Evolutionary conservation across 2,888 invertebrate species (phyloP), one percentile per base, ranked within the genome.

Genomic region (Erebia aethiops): DNA sequence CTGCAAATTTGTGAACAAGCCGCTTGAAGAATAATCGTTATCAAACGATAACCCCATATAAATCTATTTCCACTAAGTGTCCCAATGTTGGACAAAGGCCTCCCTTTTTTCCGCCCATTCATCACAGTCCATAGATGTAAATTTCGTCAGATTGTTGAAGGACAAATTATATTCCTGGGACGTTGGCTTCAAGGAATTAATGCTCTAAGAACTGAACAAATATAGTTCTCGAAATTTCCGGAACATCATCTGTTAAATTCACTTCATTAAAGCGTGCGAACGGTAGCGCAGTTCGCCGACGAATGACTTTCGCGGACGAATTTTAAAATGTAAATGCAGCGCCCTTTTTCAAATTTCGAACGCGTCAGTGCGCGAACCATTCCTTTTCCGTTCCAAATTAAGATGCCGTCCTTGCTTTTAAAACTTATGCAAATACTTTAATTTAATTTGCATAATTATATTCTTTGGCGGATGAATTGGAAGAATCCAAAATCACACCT

Each of bases 271-370:
- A 49, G 49, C 21, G 49, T 62, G 62, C 62, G 13, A 14, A 21
- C 62, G 21, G 46, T 62, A 21, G 62, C 62, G 21, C 7, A 21
- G 62, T 21, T 46, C 7, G 14, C 62, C 21, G 14, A 13, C 62
- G 49, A 62, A 49, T 62, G 61, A 63, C 26, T 52, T 52, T 35
- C 52, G 10, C 35, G 5, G 35, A 11, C 35, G 51, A 52, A 64
- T 64, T 54, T 64, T 41, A 54, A 64, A 64, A 51, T 63, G 41
- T 52, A 64, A 62, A 62, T 62, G 62, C 41, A 54, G 35, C 54
- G 52, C 18, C 52, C 52, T 52, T 64, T 64, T 64, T 64, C 49
- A 54, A 64, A 64, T 64, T 64, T 64, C 51, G 63, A 64, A 64
- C 64, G 52, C 64, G 64, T 64, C 52, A 46, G 61, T 49, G 62